Evolutionary conservation across 2,888 invertebrate genomes (phyloP), one percentile per base, ranked within the genome.

Genomic region (Rhorus exstirpatorius): DNA sequence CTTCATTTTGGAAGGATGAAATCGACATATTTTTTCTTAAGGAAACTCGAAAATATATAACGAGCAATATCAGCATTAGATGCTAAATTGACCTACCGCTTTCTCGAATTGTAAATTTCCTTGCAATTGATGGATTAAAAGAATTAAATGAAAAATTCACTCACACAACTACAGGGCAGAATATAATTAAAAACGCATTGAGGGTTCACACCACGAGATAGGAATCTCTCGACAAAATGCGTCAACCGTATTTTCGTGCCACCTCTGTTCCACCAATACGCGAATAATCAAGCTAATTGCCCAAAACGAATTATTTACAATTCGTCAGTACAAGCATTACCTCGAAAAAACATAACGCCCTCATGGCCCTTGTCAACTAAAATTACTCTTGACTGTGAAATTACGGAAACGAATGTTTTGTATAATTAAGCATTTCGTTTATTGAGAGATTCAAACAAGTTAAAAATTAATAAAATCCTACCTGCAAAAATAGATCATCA

Each of bases 221-320:
- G 38, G 10, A 8, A 8, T 8, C 10, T 38, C 10, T 38, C 38
- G 8, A 10, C 38, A 3, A 8, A 38, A 38, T 8, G 38, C 38
- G 10, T 8, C 38, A 4, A 38, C 38, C 38, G 8, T 8, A 38
- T 38, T 38, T 38, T 38, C 38, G 10, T 8, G n/a, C n/a, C 17
- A 14, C 67, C 21, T 7, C 24, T 49, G 14, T 44, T 26, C 10
- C 19, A 6, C 17, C 51, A 12, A 68, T 68, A 14, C 31, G 26
- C 26, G 49, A 35, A 51, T 51, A 68, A 68, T 51, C 14, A 51
- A 26, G 68, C 10, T 68, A 68, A 68, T 68, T 68, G 31, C 35
- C 31, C 38, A 3, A 35, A 68, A 51, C 68, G 21, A 51, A 51
- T 58, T n/a, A 17, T 35, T 38, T 10, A 14, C 58, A 12, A 35